Base-by-base conservation (phyloP, 2,888 invertebrate genomes). In the Oasisia sp. region DNA sequence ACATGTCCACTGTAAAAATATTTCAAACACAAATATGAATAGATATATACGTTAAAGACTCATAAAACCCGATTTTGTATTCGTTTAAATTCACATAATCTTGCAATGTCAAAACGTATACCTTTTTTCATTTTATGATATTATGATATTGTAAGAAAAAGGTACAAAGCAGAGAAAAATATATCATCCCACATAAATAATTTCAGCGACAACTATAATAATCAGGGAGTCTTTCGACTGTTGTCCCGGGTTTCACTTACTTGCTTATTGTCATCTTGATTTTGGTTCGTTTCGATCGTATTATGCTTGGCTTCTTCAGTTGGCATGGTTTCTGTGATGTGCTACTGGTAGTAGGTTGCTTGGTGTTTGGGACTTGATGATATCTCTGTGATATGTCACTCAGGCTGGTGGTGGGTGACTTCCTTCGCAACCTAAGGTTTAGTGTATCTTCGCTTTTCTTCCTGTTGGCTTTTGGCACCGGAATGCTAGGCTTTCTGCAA, bases 251-350 rank as follows among this genome's bases (percentile, higher is more conserved):
- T 7, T 74, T n/a, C 74, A 74, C 74, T 14, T 27, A 74, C 74
- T 74, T 74, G 74, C n/a, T 74, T 74, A 74, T 74, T 74, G 74
- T 74, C 74, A 74, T 74, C 74, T 74, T 74, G 5, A 74, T 74
- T 27, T 74, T 74, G 19, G 27, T 74, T 74, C 74, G 19, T 27
- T 14, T 74, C 19, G 74, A n/a, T 74, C 74, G 74, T 74, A n/a
- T n/a, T 27, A 27, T 19, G 27, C 27, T 74, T n/a, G 7, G 3
- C 74, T 74, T 74, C 74, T 74, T 74, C 74, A 74, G 74, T 3
- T 7, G 74, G 27, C 74, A 74, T 74, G 74, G 19, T 74, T 19
- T 19, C 74, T 74, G 74, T 5, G 27, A 74, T 27, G 74, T 50
- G 9, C 50, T 14, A 50, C 12, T 14, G 1, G 14, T 74, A 74